These are phyloP conservation scores for Sminthopsis crassicaudata DNA, from an alignment of 2,113 vertebrate species.

Conservation along the genomic window DNA sequence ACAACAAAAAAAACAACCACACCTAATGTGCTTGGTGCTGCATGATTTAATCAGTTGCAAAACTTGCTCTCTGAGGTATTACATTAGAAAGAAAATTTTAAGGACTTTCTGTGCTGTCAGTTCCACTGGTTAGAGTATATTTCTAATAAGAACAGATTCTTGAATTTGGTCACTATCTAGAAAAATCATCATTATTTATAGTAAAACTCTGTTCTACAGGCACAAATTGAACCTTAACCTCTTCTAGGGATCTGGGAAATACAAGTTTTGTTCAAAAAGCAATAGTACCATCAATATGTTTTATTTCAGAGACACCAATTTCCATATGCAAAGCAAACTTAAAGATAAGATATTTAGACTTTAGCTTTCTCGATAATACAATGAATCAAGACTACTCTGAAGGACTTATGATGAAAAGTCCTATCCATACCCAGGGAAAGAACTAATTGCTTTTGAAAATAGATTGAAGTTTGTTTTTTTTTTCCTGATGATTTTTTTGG, in stretches of 20 bases:
- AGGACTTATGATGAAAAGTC: too few species aligned
- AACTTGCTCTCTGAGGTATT: constrained; percentile 11
- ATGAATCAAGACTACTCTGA: too few species aligned
- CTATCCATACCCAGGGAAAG: too few species aligned
- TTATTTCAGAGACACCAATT: neutral
- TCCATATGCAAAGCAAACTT: neutral
- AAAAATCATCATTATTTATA: neutral
- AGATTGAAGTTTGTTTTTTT: too few species aligned
- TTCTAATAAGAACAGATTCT: neutral
- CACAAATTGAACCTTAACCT: neutral
- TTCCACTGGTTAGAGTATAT: neutral
- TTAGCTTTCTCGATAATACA: too few species aligned
- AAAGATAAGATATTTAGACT: neutral
- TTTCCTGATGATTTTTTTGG: too few species aligned
- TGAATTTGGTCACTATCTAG: neutral
- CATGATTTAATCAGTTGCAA: neutral
- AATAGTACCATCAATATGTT: neutral
- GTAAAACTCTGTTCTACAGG: neutral
- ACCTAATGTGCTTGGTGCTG: neutral
- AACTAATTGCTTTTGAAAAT: too few species aligned
- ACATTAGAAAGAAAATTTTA: neutral
- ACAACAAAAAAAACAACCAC: neutral
- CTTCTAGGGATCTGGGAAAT: neutral
- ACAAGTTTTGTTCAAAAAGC: neutral
- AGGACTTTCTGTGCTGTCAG: neutral